Evolutionary conservation across 2,113 vertebrate genomes (phyloP).

Genomic region (Pardalotus punctatus): DNA sequence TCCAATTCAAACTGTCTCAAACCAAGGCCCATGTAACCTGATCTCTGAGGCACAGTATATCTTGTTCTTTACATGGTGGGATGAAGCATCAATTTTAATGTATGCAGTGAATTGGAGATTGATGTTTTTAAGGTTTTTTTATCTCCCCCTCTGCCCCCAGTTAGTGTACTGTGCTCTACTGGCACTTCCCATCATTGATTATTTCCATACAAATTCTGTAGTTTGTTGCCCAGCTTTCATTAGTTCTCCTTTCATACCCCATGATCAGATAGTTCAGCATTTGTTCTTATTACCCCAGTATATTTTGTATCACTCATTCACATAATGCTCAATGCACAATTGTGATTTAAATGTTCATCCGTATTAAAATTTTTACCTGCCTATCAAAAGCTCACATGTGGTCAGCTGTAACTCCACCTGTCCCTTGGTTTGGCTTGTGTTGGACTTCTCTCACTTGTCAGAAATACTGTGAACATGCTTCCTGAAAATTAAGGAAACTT

Average conservation of each 20-base stretch:
- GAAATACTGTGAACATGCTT: neutral
- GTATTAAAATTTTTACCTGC: neutral
- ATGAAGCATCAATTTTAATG: neutral
- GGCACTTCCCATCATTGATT: neutral
- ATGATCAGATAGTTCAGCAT: neutral
- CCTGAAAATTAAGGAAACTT: neutral
- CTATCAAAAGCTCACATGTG: neutral
- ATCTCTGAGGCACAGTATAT: rapidly evolving
- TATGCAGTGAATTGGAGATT: neutral
- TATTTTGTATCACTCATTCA: neutral
- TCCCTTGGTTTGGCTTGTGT: neutral
- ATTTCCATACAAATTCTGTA: neutral
- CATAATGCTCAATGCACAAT: neutral
- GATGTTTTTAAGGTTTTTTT: neutral
- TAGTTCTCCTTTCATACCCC: neutral
- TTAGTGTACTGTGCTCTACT: neutral
- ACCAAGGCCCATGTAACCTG: neutral
- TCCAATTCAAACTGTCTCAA: neutral
- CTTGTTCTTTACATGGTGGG: neutral
- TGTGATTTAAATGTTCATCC: neutral
- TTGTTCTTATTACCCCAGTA: neutral
- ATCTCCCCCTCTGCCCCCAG: no score
- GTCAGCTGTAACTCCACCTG: neutral
- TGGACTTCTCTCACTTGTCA: neutral
- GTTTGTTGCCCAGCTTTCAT: neutral